phyloP scores from a whole-genome alignment of 2,113 vertebrate genomes.

The Calidris pugnax region DNA sequence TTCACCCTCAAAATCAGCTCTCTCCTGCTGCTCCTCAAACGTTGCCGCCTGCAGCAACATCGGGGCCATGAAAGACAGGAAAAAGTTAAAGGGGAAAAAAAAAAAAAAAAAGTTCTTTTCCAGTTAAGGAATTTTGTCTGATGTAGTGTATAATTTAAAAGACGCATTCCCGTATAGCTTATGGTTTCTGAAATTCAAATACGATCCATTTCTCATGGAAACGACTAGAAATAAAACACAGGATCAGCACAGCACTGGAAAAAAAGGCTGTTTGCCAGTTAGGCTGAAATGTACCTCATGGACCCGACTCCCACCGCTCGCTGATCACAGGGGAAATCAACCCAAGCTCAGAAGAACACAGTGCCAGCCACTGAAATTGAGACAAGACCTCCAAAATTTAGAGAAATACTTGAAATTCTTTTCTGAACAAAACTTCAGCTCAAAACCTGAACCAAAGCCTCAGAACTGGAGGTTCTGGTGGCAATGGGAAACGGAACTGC shows the following conservation, averaged over 20 bases:
- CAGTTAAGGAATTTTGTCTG: neutral
- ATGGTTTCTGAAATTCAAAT: constrained; percentile 35
- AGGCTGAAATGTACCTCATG: neutral
- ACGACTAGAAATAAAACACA: neutral
- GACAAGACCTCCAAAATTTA: neutral
- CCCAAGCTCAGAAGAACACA: neutral
- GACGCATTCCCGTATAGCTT: neutral
- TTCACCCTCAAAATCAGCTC: neutral
- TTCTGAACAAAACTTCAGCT: neutral
- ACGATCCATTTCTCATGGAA: neutral
- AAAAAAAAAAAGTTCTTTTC: neutral
- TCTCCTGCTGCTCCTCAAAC: neutral
- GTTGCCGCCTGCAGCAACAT: neutral
- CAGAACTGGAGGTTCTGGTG: neutral
- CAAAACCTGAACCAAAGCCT: neutral
- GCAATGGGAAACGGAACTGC: neutral
- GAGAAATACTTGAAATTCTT: neutral
- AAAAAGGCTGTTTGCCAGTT: neutral
- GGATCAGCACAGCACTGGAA: neutral
- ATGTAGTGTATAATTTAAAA: neutral
- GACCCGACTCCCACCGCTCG: neutral
- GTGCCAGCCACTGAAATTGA: neutral
- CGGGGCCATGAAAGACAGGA: neutral
- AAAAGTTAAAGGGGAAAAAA: neutral
- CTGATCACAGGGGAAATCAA: neutral